Conservation (phyloP, 2,113 vertebrate species). For the Columba livia region DNA sequence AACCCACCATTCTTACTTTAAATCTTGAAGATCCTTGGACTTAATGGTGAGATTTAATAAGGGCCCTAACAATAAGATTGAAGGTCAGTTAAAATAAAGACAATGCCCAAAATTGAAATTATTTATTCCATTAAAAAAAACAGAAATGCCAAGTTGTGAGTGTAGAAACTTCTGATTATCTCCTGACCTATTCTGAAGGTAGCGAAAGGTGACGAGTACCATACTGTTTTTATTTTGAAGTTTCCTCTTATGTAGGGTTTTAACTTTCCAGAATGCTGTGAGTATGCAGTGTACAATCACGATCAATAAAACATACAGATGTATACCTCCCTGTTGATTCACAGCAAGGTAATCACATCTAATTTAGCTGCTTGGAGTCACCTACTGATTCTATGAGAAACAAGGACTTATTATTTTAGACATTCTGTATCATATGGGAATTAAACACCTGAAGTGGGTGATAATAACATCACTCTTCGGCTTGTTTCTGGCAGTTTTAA, state of each 20-base stretch:
- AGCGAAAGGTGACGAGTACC: accelerated
- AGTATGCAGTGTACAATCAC: background rate
- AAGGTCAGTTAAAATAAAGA: background rate
- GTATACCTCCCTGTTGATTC: background rate
- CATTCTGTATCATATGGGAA: background rate
- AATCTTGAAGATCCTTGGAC: background rate
- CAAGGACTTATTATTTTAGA: background rate
- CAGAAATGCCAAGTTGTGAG: background rate
- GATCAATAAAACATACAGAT: background rate
- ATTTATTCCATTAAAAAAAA: background rate
- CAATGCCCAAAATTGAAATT: background rate
- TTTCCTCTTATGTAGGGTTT: background rate
- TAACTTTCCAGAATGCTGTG: background rate
- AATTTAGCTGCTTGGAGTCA: background rate
- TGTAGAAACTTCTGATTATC: background rate
- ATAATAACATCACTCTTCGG: background rate
- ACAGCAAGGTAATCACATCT: background rate
- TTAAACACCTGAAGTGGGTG: background rate
- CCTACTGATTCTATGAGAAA: background rate
- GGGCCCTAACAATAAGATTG: background rate
- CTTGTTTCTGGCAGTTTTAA: background rate
- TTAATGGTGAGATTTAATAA: background rate
- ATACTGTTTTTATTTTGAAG: background rate
- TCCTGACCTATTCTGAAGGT: background rate
- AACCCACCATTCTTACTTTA: background rate